Evolutionary conservation across 2,888 invertebrate genomes (phyloP).

Genomic region (Lasioglossum marginatum): DNA sequence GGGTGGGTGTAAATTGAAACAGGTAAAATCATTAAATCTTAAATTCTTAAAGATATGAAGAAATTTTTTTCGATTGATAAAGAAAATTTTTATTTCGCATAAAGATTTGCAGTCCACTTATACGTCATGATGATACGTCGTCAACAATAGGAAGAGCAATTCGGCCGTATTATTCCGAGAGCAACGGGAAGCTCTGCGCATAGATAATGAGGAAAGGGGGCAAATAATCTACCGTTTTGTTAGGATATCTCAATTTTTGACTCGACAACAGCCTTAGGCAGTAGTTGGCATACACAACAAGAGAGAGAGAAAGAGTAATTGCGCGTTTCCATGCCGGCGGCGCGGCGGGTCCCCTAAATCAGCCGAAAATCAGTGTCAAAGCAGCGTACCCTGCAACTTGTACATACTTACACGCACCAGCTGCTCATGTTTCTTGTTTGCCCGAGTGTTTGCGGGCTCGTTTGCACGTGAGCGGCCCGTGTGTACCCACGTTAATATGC

Average conservation of each 20-base stretch:
- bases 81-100: no score
- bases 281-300: no score
- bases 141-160: neutral
- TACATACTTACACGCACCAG: slow-evolving; percentile 32
- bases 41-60: no score
- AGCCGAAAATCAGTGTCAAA: slow-evolving; percentile 32
- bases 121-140: neutral
- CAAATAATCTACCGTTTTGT: neutral
- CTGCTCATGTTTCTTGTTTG: slow-evolving; percentile 42
- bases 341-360: slow-evolving; percentile 9
- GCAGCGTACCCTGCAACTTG: slow-evolving; percentile 3
- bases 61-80: no score
- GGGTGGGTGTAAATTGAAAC: no score
- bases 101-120: no score
- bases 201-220: neutral
- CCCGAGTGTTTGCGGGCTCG: slow-evolving; percentile 32
- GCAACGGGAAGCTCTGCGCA: neutral
- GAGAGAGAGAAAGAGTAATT: neutral
- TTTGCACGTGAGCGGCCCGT: slow-evolving; percentile 21
- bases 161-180: neutral
- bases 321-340: neutral
- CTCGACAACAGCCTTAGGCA: neutral
- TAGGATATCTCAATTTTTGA: neutral
- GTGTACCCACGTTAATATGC: slow-evolving; percentile 30
- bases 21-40: no score